phyloP scores from a whole-genome alignment of 2,113 vertebrate species.

The human region DNA sequence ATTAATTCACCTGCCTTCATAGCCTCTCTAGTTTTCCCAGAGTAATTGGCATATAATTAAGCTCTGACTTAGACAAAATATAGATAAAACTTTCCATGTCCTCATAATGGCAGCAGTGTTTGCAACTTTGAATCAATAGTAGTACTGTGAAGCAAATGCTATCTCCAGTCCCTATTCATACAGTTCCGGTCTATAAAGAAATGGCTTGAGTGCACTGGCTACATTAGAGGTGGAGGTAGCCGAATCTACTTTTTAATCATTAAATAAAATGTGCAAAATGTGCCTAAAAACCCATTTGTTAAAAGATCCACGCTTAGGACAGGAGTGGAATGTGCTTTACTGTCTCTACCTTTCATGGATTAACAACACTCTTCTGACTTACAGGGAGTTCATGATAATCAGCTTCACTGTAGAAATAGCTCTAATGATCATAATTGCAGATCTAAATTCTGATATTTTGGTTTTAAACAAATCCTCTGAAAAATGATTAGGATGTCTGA shows the following conservation, averaged over 20 bases:
- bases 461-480: background rate
- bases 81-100: background rate
- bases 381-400: background rate
- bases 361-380: background rate
- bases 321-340: background rate
- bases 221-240: background rate
- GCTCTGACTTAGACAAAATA: background rate
- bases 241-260: background rate
- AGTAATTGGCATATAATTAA: slow-evolving; percentile 35
- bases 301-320: background rate
- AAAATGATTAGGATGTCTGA: slow-evolving; percentile 11
- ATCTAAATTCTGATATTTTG: background rate
- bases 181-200: background rate
- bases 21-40: background rate
- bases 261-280: background rate
- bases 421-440: background rate
- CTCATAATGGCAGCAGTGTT: background rate
- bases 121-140: background rate
- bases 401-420: too few species aligned
- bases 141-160: background rate
- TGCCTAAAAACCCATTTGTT: background rate
- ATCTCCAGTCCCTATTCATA: background rate
- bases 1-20: background rate
- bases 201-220: background rate
- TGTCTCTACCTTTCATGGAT: background rate